Conservation (phyloP, 2,797 vertebrate species). For the Etheostoma perlongum region DNA sequence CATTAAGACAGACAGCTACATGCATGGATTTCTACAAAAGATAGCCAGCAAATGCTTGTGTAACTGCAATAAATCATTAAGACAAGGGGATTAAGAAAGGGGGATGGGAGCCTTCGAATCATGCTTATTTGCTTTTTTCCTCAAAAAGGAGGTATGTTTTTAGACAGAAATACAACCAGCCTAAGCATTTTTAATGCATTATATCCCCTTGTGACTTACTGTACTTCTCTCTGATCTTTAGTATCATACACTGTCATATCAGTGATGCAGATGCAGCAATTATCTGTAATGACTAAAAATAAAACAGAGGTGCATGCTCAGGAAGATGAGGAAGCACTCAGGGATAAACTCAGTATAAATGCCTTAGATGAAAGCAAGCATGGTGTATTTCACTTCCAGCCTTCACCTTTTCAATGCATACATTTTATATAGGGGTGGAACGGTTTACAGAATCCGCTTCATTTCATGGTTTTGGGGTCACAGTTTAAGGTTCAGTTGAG, state of each 20-base stretch:
- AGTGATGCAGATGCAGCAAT: conserved; percentile 47
- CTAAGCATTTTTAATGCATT: conserved; percentile 53
- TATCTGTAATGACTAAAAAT: conserved; percentile 41
- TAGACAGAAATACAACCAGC: conserved; percentile 33
- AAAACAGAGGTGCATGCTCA: conserved; percentile 30
- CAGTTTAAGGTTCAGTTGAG: no score
- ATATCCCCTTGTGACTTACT: conserved; percentile 44
- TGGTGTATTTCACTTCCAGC: neutral
- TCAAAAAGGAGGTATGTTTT: conserved; percentile 48
- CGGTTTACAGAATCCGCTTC: no score
- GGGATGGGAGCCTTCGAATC: conserved; percentile 17
- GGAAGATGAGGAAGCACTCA: neutral
- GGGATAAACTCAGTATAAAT: neutral
- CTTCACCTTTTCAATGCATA: neutral
- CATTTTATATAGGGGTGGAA: no score
- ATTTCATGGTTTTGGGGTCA: no score
- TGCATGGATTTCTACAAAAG: conserved; percentile 15
- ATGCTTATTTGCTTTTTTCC: conserved; percentile 21
- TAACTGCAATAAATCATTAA: conserved; percentile 15
- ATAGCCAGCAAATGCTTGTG: neutral
- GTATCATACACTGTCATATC: conserved; percentile 21
- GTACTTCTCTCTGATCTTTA: conserved; percentile 53
- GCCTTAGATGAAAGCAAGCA: neutral
- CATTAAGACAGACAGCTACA: conserved; percentile 5
- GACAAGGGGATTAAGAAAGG: neutral